Percentiles rank a stretch among this genome's conserved stretches.
These are phyloP conservation scores for Chironomus tentans DNA, from an alignment of 2,888 invertebrate genomes.

Conservation along the genomic window DNA sequence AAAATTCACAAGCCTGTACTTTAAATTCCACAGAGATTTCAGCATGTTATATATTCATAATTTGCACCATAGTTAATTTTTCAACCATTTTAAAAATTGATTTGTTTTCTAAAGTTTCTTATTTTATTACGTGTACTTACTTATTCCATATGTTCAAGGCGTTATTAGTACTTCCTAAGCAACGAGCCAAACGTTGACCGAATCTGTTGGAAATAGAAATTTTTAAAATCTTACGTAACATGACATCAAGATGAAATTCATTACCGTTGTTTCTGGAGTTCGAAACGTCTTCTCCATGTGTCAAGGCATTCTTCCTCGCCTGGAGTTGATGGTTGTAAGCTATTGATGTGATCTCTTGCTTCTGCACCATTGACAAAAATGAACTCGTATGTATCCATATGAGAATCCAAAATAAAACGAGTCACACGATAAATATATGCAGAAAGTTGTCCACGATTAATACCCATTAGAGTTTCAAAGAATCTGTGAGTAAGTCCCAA, in stretches of 20 bases:
- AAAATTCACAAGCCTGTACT: too few relatives aligned
- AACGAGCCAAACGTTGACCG: conserved; percentile 14
- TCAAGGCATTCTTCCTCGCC: neutral
- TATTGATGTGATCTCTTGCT: neutral
- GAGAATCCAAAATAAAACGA: neutral
- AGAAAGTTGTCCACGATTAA: conserved; percentile 6
- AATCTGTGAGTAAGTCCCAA: neutral
- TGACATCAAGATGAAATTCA: too few relatives aligned
- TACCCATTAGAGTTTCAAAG: neutral
- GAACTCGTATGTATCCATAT: conserved; percentile 9
- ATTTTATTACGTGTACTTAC: neutral
- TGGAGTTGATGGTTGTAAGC: neutral
- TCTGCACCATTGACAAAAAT: neutral
- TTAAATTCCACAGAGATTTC: too few relatives aligned
- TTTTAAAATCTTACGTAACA: neutral
- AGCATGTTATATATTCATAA: too few relatives aligned
- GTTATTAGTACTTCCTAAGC: neutral
- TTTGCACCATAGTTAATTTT: too few relatives aligned
- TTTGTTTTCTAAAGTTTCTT: neutral
- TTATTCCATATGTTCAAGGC: neutral
- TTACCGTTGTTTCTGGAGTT: conserved; percentile 10
- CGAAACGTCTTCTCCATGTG: neutral
- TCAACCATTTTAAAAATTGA: neutral
- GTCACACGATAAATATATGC: neutral
- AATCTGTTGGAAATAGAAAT: neutral